These are phyloP conservation scores for Porites lobata DNA, from an alignment of 92 coral and sea anemone species.

Conservation along the genomic window DNA sequence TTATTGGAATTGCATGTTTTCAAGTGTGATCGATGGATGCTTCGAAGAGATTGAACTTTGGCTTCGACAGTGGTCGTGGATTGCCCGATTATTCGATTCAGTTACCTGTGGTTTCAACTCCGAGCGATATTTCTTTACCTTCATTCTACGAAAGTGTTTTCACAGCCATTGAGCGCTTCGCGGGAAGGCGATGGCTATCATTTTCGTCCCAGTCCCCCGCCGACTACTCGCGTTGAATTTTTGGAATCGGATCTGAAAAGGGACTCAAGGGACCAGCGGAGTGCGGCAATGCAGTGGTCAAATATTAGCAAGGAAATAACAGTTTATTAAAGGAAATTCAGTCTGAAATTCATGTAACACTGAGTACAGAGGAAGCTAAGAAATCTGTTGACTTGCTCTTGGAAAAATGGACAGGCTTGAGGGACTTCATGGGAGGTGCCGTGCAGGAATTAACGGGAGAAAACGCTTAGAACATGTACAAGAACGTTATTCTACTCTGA, in stretches of 20 bases:
- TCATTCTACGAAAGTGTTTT: too few species aligned
- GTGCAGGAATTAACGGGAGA: slow-evolving; percentile 33
- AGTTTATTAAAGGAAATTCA: background rate
- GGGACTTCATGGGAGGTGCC: background rate
- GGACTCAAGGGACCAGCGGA: background rate
- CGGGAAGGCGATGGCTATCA: too few species aligned
- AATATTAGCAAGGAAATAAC: background rate
- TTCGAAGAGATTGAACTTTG: too few species aligned
- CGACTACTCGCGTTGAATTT: background rate
- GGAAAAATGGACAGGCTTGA: slow-evolving; percentile 7
- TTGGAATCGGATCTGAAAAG: background rate
- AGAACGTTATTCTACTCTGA: background rate
- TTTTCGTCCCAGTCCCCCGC: background rate
- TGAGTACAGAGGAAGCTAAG: background rate
- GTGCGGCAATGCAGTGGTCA: background rate
- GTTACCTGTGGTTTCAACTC: slow-evolving; percentile 1
- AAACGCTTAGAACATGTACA: slow-evolving; percentile 45
- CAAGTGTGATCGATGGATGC: too few species aligned
- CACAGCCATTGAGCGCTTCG: background rate
- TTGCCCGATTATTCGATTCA: too few species aligned
- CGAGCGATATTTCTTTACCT: too few species aligned
- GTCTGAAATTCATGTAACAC: background rate
- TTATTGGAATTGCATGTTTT: too few species aligned
- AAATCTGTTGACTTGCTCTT: background rate
- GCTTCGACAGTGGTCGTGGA: too few species aligned